Evolutionary conservation across 2,888 invertebrate genomes (phyloP).

Genomic region (Synanthedon vespiformis): DNA sequence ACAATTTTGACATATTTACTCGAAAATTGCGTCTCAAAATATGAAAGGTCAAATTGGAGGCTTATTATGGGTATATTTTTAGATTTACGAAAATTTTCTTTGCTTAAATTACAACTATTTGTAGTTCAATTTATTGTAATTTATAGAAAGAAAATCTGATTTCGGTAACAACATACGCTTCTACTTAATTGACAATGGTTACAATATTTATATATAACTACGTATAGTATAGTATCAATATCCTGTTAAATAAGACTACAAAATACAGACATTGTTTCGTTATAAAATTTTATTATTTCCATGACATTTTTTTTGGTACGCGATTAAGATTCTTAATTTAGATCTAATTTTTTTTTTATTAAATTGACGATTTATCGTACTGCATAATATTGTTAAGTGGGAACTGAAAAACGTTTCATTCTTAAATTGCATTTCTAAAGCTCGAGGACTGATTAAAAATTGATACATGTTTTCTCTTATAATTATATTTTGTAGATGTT

Average conservation of each 20-base stretch:
- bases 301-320: too few relatives aligned
- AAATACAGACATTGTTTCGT: constrained; percentile 43
- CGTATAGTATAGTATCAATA: constrained; percentile 56
- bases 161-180: constrained; percentile 62
- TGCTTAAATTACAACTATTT: constrained; percentile 16
- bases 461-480: constrained; percentile 68
- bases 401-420: constrained; percentile 49
- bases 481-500: constrained; percentile 72
- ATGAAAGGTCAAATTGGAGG: constrained; percentile 41
- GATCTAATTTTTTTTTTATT: not conserved
- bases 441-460: constrained; percentile 63
- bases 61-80: constrained; percentile 29
- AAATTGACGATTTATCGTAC: constrained; percentile 36
- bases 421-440: constrained; percentile 68
- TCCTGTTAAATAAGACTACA: constrained; percentile 46
- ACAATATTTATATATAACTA: constrained; percentile 60
- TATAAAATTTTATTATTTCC: too few relatives aligned
- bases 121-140: constrained; percentile 20
- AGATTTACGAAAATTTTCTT: constrained; percentile 29
- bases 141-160: constrained; percentile 28
- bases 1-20: constrained; percentile 6
- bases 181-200: constrained; percentile 59
- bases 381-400: constrained; percentile 60
- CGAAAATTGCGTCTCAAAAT: constrained; percentile 10
- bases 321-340: too few relatives aligned